phyloP scores from a whole-genome alignment of 2,888 invertebrate genomes.

The Netelia fuscicornis region DNA sequence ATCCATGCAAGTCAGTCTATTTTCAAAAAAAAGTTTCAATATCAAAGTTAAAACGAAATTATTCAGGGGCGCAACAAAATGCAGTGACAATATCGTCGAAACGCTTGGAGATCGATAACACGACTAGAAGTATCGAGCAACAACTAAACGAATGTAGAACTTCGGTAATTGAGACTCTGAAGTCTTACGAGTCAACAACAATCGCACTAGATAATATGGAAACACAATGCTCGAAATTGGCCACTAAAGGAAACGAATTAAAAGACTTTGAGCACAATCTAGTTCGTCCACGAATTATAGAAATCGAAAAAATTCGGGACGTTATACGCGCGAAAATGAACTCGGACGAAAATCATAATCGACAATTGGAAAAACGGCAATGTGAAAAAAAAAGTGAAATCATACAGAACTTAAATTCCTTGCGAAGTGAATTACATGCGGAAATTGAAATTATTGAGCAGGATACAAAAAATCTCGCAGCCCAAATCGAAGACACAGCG shows the following conservation, averaged over 20 bases:
- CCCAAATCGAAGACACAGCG: slow-evolving; percentile 16
- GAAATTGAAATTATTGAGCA: slow-evolving; percentile 40
- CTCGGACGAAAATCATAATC: background rate
- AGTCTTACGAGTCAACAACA: slow-evolving; percentile 16
- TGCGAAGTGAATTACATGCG: background rate
- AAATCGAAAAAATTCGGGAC: slow-evolving; percentile 19
- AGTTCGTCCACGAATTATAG: slow-evolving; percentile 11
- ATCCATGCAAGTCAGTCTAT: no score
- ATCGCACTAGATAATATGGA: background rate
- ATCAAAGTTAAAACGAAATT: background rate
- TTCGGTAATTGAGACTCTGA: slow-evolving; percentile 31
- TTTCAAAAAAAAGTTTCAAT: background rate
- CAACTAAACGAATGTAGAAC: slow-evolving; percentile 30
- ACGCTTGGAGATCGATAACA: slow-evolving; percentile 45
- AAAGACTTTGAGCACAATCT: background rate
- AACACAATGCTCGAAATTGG: background rate
- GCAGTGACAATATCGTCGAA: slow-evolving; percentile 8
- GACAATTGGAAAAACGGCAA: background rate
- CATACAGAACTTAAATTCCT: background rate
- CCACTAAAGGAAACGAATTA: slow-evolving; percentile 2
- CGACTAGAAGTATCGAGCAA: slow-evolving; percentile 39
- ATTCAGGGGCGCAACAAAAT: background rate
- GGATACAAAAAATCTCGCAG: slow-evolving; percentile 6
- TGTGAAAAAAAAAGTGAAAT: background rate
- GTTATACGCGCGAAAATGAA: background rate